A percentile compares a stretch with the other conserved stretches of the same genome.
These are phyloP conservation scores for Cenopis cana DNA, from an alignment of 2,888 invertebrate species.

Conservation along the genomic window DNA sequence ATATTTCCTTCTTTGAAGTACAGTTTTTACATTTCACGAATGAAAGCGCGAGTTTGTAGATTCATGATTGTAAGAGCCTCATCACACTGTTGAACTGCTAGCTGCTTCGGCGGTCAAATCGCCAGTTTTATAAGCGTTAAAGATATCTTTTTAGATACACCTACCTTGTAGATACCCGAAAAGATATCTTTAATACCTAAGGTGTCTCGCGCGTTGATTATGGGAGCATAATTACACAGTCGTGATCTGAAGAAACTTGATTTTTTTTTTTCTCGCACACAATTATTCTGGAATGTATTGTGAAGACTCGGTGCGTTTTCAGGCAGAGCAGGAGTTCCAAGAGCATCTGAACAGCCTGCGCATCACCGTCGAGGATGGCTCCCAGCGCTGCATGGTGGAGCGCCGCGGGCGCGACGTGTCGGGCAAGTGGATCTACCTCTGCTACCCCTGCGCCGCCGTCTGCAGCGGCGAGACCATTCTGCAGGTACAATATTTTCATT, in stretches of 20 bases:
- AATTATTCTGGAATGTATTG: not conserved
- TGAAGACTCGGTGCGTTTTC: slow-evolving; percentile 46
- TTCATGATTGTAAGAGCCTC: not conserved
- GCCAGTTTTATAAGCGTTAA: not conserved
- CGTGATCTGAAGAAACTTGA: slow-evolving; percentile 10
- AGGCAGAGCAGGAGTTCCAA: slow-evolving; percentile 79
- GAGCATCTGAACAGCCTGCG: slow-evolving; percentile 76
- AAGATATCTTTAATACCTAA: too few relatives aligned
- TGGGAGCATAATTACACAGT: not conserved
- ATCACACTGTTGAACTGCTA: not conserved
- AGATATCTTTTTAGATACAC: too few relatives aligned
- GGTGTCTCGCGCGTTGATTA: too few relatives aligned
- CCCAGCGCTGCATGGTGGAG: slow-evolving; percentile 75
- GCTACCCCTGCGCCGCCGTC: slow-evolving; percentile 82
- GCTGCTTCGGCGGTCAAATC: too few relatives aligned
- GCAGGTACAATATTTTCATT: slow-evolving; percentile 63
- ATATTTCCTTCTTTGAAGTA: slow-evolving; percentile 51
- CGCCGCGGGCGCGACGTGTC: slow-evolving; percentile 73
- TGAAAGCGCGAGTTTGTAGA: not conserved
- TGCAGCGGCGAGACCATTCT: slow-evolving; percentile 76
- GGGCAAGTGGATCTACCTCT: slow-evolving; percentile 79
- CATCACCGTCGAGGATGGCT: slow-evolving; percentile 78
- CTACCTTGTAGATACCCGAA: too few relatives aligned
- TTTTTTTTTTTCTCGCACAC: not conserved
- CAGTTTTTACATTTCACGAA: slow-evolving; percentile 21